Conservation (phyloP, 1,140 invertebrate species). For the Bombus waltoni region DNA sequence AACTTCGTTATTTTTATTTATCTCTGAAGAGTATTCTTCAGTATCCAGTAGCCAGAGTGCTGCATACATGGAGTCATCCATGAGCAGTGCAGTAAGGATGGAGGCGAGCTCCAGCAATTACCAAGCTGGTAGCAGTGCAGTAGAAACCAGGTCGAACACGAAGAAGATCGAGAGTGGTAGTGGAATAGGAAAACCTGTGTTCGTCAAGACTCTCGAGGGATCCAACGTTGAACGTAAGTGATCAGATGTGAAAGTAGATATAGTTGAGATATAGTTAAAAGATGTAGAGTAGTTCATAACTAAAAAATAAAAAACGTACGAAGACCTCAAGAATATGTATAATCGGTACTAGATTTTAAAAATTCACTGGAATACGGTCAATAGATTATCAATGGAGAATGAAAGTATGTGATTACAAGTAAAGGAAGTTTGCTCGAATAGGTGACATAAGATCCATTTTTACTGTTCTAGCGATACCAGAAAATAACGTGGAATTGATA, state of each 20-base stretch:
- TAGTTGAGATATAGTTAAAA: background rate
- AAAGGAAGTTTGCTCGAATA: background rate
- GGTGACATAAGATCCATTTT: slow-evolving; percentile 72
- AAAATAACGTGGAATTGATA: slow-evolving; percentile 81
- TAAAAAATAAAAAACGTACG: background rate
- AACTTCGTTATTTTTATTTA: background rate
- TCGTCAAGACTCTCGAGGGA: slow-evolving; percentile 89
- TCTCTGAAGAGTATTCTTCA: slow-evolving; percentile 83
- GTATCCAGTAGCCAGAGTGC: slow-evolving; percentile 81
- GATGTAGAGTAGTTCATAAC: background rate
- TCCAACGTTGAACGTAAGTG: slow-evolving; percentile 91
- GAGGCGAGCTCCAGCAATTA: slow-evolving; percentile 77
- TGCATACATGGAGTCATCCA: slow-evolving; percentile 82
- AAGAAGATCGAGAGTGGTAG: slow-evolving; percentile 74
- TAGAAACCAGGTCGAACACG: slow-evolving; percentile 62
- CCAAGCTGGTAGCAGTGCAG: slow-evolving; percentile 76
- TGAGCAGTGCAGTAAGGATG: slow-evolving; percentile 70
- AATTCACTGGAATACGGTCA: background rate
- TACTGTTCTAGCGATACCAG: slow-evolving; percentile 81
- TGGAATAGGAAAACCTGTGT: slow-evolving; percentile 85
- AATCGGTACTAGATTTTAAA: background rate
- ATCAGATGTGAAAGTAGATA: background rate
- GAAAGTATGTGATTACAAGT: background rate
- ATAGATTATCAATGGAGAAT: background rate
- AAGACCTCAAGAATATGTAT: background rate